Percentiles rank a stretch among this genome's conserved stretches.
These are phyloP conservation scores for Mus minutoides DNA, from an alignment of 2,797 vertebrate genomes.

Conservation along the genomic window DNA sequence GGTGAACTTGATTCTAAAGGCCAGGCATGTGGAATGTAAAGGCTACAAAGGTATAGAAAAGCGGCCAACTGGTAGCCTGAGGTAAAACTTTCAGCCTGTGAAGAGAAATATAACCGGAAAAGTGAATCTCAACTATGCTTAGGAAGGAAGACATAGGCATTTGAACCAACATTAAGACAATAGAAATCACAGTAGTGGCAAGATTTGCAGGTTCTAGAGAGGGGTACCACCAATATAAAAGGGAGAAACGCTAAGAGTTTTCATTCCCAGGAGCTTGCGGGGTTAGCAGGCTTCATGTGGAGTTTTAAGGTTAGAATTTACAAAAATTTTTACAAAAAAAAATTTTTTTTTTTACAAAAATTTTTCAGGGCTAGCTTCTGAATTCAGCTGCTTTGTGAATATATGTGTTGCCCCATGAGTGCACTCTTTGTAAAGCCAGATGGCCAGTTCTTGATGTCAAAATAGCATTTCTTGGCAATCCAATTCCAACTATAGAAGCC, in stretches of 20 bases:
- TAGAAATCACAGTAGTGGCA: neutral
- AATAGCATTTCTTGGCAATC: neutral
- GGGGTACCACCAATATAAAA: neutral
- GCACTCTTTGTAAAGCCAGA: neutral
- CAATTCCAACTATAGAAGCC: slow-evolving; percentile 4
- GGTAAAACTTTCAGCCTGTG: neutral
- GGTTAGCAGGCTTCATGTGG: neutral
- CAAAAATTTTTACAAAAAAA: no score
- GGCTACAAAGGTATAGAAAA: slow-evolving; percentile 33
- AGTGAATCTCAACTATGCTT: neutral
- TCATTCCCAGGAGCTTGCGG: neutral
- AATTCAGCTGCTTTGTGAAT: slow-evolving; percentile 25
- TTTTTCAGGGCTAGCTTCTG: slow-evolving; percentile 23
- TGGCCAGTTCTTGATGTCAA: neutral
- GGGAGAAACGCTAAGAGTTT: neutral
- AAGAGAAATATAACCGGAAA: slow-evolving; percentile 13
- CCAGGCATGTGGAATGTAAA: neutral
- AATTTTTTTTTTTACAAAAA: no score
- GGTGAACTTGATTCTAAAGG: slow-evolving; percentile 10
- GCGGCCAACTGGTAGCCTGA: slow-evolving; percentile 8
- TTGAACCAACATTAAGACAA: slow-evolving; percentile 10
- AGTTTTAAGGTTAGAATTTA: slow-evolving; percentile 39
- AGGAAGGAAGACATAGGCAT: neutral
- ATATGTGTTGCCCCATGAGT: neutral
- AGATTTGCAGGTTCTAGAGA: neutral